Base-by-base conservation (phyloP, 1,140 invertebrate genomes). In the Onthophagus taurus region DNA sequence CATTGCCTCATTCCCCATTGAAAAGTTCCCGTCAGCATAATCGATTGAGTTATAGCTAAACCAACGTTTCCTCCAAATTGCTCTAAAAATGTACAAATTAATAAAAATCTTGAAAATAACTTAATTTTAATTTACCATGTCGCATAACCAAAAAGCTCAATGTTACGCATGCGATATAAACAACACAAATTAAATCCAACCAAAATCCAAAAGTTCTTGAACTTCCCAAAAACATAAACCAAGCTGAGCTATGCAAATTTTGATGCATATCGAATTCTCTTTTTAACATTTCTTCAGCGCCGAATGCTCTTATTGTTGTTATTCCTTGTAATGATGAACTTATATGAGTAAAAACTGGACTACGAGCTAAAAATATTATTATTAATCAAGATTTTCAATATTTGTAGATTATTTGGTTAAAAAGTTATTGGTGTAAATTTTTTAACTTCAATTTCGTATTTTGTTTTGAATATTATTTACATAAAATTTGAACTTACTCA, bases 301-400 rank as follows among this genome's bases (percentile, higher is more conserved):
- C 71, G 52, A 86, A 92, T 0, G 91, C 89, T 44, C 92, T 71
- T 39, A 97, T 91, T 0, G 91, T 95, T 1, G 85, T 76, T 17
- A 97, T 68, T 4, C 93, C 93, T 65, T 89, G 85, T 1, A 96
- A 66, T 0, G 90, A 84, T 17, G 89, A 81, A 61, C 83, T 90
- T 36, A 97, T 68, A 60, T 96, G 89, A 7, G 85, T 81, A 66
- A 87, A 89, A 19, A 94, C 78, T 0, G 89, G 89, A 66, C 80
- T 83, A 31, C 81, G 73, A 45, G 78, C 80, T 83, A 20, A 43
- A 43, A 18, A 31, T 12, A 33, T 19, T n/a, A n/a, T n/a, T n/a
- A n/a, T n/a, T n/a, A n/a, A n/a, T 26, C n/a, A 26, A 7, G n/a
- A 7, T 26, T 26, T 55, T 23, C 16, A 45, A 45, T 38, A 41